These are phyloP conservation scores for Istiophorus platypterus DNA, from an alignment of 2,113 vertebrate genomes.

Conservation along the genomic window DNA sequence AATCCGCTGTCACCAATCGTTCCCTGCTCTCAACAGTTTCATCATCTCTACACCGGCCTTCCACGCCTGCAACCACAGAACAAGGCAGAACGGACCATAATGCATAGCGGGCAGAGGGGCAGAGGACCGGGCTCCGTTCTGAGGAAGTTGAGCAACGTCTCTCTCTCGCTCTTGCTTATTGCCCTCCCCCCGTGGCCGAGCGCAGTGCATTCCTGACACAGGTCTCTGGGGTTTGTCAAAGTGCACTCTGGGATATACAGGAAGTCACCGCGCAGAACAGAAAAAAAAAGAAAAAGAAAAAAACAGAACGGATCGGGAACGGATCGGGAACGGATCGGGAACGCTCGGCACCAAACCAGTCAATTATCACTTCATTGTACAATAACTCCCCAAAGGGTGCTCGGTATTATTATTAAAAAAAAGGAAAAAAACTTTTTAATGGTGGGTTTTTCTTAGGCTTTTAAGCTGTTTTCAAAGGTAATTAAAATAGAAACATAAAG, in stretches of 20 bases:
- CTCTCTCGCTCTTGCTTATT: not conserved
- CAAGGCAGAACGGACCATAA: not conserved
- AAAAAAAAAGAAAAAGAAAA: not conserved
- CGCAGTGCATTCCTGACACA: constrained; percentile 1
- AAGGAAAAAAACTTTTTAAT: not conserved
- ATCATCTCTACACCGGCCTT: too few species aligned
- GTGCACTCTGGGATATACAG: constrained; percentile 10
- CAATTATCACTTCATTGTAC: not conserved
- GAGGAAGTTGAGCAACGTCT: constrained; percentile 7
- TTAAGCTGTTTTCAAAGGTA: not conserved
- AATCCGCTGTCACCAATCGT: too few species aligned
- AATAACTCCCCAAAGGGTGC: not conserved
- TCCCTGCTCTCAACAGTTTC: too few species aligned
- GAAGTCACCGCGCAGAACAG: constrained; percentile 15
- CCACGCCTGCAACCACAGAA: too few species aligned
- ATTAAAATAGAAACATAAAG: not conserved
- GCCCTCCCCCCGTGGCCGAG: not conserved
- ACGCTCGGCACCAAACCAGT: not conserved
- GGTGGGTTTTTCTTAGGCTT: not conserved
- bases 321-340: too few species aligned
- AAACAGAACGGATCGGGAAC: too few species aligned
- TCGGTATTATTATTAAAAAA: not conserved
- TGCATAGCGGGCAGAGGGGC: not conserved
- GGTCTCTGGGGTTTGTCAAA: constrained; percentile 12
- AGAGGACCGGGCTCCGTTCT: not conserved